Evolutionary conservation across 2,888 invertebrate genomes (phyloP).

Genomic region (Liopterus haemorrhoidalis): DNA sequence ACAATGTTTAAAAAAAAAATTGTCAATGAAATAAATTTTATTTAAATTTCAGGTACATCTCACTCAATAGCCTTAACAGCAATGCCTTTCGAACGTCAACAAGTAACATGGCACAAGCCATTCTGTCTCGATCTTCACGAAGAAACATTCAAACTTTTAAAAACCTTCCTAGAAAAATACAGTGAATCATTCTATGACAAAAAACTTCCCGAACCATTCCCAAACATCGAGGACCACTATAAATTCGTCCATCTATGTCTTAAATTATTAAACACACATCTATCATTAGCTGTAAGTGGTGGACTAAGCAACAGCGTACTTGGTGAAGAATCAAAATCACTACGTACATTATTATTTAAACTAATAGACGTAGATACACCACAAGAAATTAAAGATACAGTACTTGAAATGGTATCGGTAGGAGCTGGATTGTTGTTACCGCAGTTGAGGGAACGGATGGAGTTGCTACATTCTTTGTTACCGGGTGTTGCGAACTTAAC

Average conservation of each 20-base stretch:
- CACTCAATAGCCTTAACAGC: constrained; percentile 59
- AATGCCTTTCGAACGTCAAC: constrained; percentile 47
- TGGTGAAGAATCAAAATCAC: constrained; percentile 50
- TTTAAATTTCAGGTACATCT: constrained; percentile 46
- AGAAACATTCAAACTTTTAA: constrained; percentile 52
- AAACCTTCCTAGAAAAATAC: constrained; percentile 53
- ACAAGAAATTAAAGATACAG: constrained; percentile 49
- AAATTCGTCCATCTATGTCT: constrained; percentile 54
- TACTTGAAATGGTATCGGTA: constrained; percentile 53
- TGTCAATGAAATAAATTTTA: too few relatives aligned
- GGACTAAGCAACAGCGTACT: constrained; percentile 48
- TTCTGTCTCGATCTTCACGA: constrained; percentile 59
- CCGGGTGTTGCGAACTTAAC: constrained; percentile 50
- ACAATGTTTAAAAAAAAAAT: too few relatives aligned
- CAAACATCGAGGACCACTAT: constrained; percentile 48
- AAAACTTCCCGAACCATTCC: constrained; percentile 48
- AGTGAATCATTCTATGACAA: constrained; percentile 48
- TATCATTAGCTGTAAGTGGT: constrained; percentile 52
- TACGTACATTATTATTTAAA: constrained; percentile 52
- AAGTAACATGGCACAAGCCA: constrained; percentile 53
- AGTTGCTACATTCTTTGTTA: constrained; percentile 52
- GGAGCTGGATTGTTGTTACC: constrained; percentile 57
- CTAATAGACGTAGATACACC: constrained; percentile 48
- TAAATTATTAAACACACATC: constrained; percentile 53
- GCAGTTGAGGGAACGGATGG: constrained; percentile 53